Evolutionary conservation across 2,888 invertebrate genomes (phyloP), one percentile per base, ranked within the genome.

Genomic region (Lacanobia oleracea): DNA sequence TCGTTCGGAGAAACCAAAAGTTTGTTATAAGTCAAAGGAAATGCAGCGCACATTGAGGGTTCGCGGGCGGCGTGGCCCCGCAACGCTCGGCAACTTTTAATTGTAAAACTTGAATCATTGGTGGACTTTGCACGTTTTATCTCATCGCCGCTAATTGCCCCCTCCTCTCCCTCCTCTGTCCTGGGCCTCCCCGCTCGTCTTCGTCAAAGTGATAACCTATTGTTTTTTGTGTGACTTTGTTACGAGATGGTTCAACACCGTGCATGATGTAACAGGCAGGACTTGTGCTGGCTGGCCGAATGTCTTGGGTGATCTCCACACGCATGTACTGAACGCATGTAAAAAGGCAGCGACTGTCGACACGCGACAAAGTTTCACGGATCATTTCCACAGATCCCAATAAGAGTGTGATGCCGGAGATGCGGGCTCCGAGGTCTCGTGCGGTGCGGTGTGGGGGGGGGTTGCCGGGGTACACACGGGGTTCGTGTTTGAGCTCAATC

Each of bases 91-190:
- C 77, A 87, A 88, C 87, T 89, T 90, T 89, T 90, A 90, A 90
- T 89, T 88, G 88, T 90, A 88, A 89, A 90, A 89, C 88, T 90
- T 89, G 87, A 88, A 88, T 89, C 86, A 88, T 88, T 89, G 89
- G 86, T 85, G 86, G 86, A 88, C 88, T 88, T 90, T 82, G 84
- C 88, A 88, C 88, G 88, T 88, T 88, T 88, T 89, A 88, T 90
- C 89, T 88, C 87, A 85, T 86, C 86, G 83, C 78, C 67, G 83
- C 88, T 90, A 90, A 90, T 88, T 89, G 88, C 83, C 81, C 67
- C 76, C 64, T 51, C 57, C 63, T 61, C 33, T 23, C 14, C 33
- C 5, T 43, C 33, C 33, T 33, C 33, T 6, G 3, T 37, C 8
- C 45, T 21, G 6, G n/a, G 1, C 14, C 0, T 8, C 3, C 1